phyloP scores from a whole-genome alignment of 2,888 invertebrate species.

The Beris chalybata region DNA sequence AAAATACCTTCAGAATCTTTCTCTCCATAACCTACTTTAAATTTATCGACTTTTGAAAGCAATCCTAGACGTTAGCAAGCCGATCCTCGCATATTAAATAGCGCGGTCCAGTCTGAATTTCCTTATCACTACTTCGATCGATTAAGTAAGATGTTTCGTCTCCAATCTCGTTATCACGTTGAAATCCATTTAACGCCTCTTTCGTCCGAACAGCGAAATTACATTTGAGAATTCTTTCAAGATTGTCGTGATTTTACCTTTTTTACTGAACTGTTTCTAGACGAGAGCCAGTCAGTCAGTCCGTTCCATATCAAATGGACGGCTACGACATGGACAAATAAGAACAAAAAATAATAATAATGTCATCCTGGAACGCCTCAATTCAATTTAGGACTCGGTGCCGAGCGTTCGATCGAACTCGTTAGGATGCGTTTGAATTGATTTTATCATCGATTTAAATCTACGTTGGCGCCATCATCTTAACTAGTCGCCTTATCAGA shows the following conservation, averaged over 20 bases:
- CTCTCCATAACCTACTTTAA: too few species aligned
- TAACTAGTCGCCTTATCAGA: conserved; percentile 26
- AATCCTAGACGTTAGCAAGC: too few species aligned
- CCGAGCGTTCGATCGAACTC: background rate
- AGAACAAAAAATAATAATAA: background rate
- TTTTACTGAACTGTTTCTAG: conserved; percentile 7
- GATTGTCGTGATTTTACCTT: background rate
- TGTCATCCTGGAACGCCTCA: conserved; percentile 2
- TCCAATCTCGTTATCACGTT: too few species aligned
- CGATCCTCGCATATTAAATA: too few species aligned
- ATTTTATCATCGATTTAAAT: conserved; percentile 24
- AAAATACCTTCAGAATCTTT: too few species aligned
- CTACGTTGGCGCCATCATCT: conserved; percentile 33
- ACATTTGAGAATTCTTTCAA: conserved; percentile 9
- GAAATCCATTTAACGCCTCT: conserved; percentile 30
- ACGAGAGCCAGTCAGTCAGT: background rate
- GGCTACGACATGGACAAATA: background rate
- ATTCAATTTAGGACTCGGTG: conserved; percentile 4
- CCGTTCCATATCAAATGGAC: background rate
- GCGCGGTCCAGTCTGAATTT: too few species aligned
- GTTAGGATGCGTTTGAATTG: conserved; percentile 28
- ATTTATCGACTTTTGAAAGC: too few species aligned
- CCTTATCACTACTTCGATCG: too few species aligned
- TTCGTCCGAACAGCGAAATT: conserved; percentile 12
- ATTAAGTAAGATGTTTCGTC: too few species aligned